Percentiles rank a stretch among this genome's conserved stretches.
Evolutionary conservation across 2,888 invertebrate genomes (phyloP).

Genomic region (Onchidella celtica): DNA sequence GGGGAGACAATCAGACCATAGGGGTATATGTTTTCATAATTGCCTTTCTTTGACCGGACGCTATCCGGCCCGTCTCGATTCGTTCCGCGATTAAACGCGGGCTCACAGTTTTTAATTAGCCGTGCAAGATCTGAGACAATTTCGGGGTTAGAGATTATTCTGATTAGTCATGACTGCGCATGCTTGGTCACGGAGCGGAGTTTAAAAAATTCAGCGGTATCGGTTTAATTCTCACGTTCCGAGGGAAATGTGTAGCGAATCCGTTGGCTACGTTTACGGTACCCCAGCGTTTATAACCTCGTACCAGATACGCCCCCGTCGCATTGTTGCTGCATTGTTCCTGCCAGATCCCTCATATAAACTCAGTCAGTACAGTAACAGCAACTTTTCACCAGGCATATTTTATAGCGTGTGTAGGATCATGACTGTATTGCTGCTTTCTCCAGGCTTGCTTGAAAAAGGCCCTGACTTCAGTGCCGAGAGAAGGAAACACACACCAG

Average conservation of each 20-base stretch:
- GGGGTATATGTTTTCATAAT: conserved; percentile 13
- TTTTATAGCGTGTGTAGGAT: too few relatives aligned
- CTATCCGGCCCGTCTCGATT: neutral
- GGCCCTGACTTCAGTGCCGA: neutral
- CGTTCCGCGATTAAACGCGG: neutral
- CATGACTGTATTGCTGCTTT: too few relatives aligned
- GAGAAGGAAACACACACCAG: neutral
- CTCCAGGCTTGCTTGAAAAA: neutral
- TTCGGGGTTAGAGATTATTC: neutral
- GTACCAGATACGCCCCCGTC: neutral
- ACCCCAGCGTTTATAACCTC: neutral
- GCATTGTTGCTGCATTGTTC: conserved; percentile 12
- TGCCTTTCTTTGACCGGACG: neutral
- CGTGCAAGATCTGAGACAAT: too few relatives aligned
- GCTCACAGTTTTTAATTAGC: neutral
- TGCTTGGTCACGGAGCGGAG: conserved; percentile 25
- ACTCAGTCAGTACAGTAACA: too few relatives aligned
- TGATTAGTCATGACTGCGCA: too few relatives aligned
- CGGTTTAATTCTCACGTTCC: conserved; percentile 20
- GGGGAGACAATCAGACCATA: conserved; percentile 14
- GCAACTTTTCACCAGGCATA: too few relatives aligned
- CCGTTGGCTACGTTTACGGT: conserved; percentile 41
- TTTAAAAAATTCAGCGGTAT: conserved; percentile 13
- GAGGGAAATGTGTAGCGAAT: neutral
- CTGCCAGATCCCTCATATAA: too few relatives aligned